Base-by-base conservation (phyloP, 2,113 vertebrate species). In the Myxocyprinus asiaticus region DNA sequence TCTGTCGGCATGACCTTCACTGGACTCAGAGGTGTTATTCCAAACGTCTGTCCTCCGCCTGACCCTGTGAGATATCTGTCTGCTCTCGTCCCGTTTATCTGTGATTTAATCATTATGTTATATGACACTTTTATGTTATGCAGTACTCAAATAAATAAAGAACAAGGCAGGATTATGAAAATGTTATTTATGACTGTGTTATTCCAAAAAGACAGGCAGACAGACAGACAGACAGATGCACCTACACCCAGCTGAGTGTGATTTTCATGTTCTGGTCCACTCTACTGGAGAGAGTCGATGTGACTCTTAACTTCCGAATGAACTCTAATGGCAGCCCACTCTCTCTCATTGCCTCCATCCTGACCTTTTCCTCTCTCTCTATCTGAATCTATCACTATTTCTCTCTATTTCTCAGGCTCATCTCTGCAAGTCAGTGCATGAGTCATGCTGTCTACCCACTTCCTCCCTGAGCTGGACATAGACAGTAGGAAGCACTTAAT, bases 401-500 rank as follows among this genome's bases (percentile, higher is more conserved):
- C 61, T 22, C 15, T 62, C 17, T 33, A 11, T 56, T 33, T 67
- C 14, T 67, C 51, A n/a, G 10, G 42, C 11, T 75, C 62, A 22
- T 51, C 44, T 59, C 22, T 62, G 17, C n/a, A 67, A 51, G 55
- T 50, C 56, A 11, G 9, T 78, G 66, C 55, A 61, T 72, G 59
- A 69, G 12, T 69, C 66, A 64, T 17, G 47, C 47, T 64, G 59
- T 72, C 50, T 79, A 47, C 56, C 69, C 53, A 11, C 55, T 56
- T 43, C 55, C 45, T 75, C 53, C 63, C 47, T 63, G 69, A 67
- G 62, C 77, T 68, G 67, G 51, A 53, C 65, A 67, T 14, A 73
- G 56, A 79, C 69, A 75, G 76, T 67, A 70, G 70, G 70, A 56
- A 74, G 67, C 58, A 64, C 64, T 81, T 79, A 55, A 66, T 72